Conservation (phyloP, 2,797 vertebrate genomes). For the Malacoraja senta region DNA sequence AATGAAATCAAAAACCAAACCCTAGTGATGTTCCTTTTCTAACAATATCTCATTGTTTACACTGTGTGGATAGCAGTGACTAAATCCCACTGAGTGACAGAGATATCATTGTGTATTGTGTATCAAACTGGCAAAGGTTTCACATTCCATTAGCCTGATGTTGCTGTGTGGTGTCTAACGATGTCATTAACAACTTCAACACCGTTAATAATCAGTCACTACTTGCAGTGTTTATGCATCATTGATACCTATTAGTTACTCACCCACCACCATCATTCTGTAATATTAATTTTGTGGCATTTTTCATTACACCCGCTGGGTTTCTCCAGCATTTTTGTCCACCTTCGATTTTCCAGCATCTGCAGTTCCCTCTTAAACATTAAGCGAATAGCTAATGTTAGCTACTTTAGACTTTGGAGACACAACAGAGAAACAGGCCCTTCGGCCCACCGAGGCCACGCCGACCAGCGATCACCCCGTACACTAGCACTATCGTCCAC, state of each 20-base stretch:
- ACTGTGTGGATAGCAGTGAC: background rate
- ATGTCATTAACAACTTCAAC: background rate
- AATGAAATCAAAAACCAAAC: no score
- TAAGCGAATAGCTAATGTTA: no score
- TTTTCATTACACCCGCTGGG: background rate
- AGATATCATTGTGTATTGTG: background rate
- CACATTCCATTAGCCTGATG: background rate
- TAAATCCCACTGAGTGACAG: background rate
- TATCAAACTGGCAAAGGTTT: background rate
- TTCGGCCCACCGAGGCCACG: no score
- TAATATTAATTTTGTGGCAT: background rate
- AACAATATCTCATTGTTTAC: slow-evolving; percentile 10
- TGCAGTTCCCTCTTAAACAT: no score
- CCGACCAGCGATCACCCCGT: no score
- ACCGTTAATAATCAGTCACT: background rate
- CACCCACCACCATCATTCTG: background rate
- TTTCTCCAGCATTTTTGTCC: no score
- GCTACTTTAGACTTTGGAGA: no score
- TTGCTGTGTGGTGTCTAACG: background rate
- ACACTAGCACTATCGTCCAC: no score
- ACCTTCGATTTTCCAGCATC: no score
- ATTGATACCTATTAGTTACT: background rate
- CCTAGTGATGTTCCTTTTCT: background rate
- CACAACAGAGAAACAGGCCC: no score
- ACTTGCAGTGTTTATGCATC: background rate